Percentiles rank a stretch among this genome's conserved stretches.
These are phyloP conservation scores for Melanocharis versteri DNA, from an alignment of 2,113 vertebrate genomes.

Conservation along the genomic window DNA sequence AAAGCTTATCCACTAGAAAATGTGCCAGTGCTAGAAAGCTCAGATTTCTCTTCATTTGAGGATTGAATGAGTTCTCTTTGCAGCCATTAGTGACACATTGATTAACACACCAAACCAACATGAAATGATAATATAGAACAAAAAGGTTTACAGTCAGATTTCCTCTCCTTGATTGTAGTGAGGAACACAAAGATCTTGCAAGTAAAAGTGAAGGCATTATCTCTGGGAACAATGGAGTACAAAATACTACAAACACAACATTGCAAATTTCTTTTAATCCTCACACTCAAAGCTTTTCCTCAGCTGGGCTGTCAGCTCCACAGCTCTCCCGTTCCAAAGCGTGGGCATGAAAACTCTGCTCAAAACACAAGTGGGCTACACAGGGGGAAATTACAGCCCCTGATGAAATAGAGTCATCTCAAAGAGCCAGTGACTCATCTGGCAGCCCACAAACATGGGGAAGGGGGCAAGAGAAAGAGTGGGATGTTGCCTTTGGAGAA, in stretches of 20 bases:
- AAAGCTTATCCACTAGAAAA: slow-evolving; percentile 68
- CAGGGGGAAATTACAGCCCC: background rate
- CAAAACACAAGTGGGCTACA: background rate
- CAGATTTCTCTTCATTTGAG: slow-evolving; percentile 74
- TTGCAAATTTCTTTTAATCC: background rate
- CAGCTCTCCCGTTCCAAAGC: background rate
- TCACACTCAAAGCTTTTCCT: background rate
- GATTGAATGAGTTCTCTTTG: slow-evolving; percentile 39
- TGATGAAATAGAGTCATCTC: background rate
- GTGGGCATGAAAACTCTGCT: background rate
- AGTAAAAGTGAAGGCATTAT: background rate
- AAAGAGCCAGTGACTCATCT: background rate
- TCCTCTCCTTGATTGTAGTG: background rate
- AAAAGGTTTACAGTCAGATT: slow-evolving; percentile 21
- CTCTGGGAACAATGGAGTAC: background rate
- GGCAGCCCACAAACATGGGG: background rate
- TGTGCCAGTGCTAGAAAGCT: slow-evolving; percentile 50
- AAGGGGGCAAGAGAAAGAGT: background rate
- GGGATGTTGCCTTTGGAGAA: background rate
- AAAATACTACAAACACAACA: background rate
- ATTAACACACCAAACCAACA: slow-evolving; percentile 60
- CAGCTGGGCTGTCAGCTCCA: background rate
- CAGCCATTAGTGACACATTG: slow-evolving; percentile 62
- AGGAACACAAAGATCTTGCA: background rate
- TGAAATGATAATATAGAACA: slow-evolving; percentile 42